Conservation (phyloP, 2,113 vertebrate genomes). For the Ellobius talpinus region DNA sequence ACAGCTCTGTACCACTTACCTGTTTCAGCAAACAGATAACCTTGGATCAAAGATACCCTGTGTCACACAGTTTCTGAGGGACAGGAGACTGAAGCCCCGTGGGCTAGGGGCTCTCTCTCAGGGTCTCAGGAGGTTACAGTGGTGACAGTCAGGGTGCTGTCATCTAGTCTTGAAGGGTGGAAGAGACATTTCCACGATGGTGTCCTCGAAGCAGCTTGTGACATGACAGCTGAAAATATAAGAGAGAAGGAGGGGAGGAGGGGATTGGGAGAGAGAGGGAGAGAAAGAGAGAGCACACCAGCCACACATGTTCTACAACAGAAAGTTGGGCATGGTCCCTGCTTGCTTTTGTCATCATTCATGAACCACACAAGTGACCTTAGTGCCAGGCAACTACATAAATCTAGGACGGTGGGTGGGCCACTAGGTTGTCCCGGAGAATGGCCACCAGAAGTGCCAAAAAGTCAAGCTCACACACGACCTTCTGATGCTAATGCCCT, state of each 20-base stretch:
- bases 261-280: too few species aligned
- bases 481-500: not conserved
- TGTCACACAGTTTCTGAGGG: not conserved
- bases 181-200: not conserved
- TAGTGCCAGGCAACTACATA: not conserved
- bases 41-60: not conserved
- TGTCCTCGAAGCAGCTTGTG: not conserved
- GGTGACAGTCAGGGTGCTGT: not conserved
- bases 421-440: not conserved
- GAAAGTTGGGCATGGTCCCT: not conserved
- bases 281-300: too few species aligned
- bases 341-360: not conserved
- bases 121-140: not conserved
- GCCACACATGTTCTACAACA: not conserved
- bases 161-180: not conserved
- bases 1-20: too few species aligned
- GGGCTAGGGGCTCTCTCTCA: not conserved
- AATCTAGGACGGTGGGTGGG: rapidly evolving
- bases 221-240: not conserved
- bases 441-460: not conserved
- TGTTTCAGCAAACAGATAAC: not conserved
- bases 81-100: not conserved
- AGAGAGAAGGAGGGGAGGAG: too few species aligned
- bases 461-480: not conserved
- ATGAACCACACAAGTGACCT: rapidly evolving